These are phyloP conservation scores for Brachypteracias leptosomus DNA, from an alignment of 2,113 vertebrate species.

Conservation along the genomic window DNA sequence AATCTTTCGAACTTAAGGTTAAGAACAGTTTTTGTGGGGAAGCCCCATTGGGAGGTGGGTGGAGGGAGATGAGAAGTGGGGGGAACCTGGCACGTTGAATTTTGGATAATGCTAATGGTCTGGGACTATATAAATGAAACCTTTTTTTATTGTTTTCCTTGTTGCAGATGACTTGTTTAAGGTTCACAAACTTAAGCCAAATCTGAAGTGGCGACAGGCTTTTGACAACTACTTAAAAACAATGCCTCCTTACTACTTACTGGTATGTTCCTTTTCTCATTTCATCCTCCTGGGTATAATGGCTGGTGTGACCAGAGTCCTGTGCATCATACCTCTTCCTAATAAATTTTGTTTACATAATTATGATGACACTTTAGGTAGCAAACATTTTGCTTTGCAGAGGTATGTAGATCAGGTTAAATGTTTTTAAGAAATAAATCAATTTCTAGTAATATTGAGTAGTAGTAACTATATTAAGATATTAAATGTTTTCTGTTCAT, in stretches of 20 bases:
- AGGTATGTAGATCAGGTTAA: neutral
- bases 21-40: constrained; percentile 46
- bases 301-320: constrained; percentile 10
- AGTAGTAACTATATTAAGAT: neutral
- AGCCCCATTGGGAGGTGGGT: constrained; percentile 2
- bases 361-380: neutral
- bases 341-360: neutral
- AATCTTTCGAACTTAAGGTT: constrained; percentile 17
- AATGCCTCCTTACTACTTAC: constrained; percentile 84
- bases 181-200: constrained; percentile 86
- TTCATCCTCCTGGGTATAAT: neutral
- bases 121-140: neutral
- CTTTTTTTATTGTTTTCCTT: constrained; percentile 60
- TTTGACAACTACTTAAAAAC: constrained; percentile 88
- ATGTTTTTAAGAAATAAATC: neutral
- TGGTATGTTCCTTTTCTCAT: constrained; percentile 73
- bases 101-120: neutral
- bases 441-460: neutral
- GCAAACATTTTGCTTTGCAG: constrained; percentile 1
- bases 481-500: neutral
- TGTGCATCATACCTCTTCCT: constrained; percentile 36
- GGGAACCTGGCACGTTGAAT: neutral
- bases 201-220: constrained; percentile 84
- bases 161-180: constrained; percentile 86
- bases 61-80: neutral